Percentiles rank a stretch among this genome's conserved stretches.
phyloP scores from a whole-genome alignment of 2,888 invertebrate species.

The Amphipyra tragopoginis region DNA sequence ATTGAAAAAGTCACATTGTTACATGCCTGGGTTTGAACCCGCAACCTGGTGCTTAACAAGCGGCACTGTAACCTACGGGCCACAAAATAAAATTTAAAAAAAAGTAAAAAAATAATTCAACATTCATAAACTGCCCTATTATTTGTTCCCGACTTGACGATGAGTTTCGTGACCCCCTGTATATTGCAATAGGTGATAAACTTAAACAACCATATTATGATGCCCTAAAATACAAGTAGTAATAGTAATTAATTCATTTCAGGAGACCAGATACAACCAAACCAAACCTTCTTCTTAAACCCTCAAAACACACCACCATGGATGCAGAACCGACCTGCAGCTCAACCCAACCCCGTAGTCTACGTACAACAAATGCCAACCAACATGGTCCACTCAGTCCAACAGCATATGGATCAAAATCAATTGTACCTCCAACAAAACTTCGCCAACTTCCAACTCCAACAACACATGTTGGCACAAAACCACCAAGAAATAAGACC shows the following conservation, averaged over 20 bases:
- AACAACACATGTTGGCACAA: conserved; percentile 73
- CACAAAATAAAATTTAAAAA: too few relatives aligned
- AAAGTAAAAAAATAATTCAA: too few relatives aligned
- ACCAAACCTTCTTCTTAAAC: conserved; percentile 80
- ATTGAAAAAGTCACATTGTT: too few relatives aligned
- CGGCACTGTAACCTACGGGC: too few relatives aligned
- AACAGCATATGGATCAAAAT: conserved; percentile 77
- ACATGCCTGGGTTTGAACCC: too few relatives aligned
- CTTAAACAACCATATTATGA: too few relatives aligned
- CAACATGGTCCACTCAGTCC: conserved; percentile 73
- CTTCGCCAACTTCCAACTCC: conserved; percentile 74
- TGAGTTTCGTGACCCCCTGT: too few relatives aligned
- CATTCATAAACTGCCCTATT: too few relatives aligned
- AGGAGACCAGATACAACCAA: conserved; percentile 81
- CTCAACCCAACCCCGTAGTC: conserved; percentile 74
- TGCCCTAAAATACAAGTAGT: not conserved
- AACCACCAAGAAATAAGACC: conserved; percentile 66
- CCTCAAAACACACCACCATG: conserved; percentile 85
- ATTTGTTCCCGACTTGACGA: too few relatives aligned
- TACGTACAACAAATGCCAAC: conserved; percentile 82
- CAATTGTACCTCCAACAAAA: conserved; percentile 79
- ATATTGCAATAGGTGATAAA: too few relatives aligned
- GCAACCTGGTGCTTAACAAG: too few relatives aligned
- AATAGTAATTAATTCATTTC: conserved; percentile 56
- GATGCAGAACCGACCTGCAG: conserved; percentile 75